Evolutionary conservation across 2,113 vertebrate genomes (phyloP), one percentile per base, ranked within the genome.

Genomic region (Neotoma lepida): DNA sequence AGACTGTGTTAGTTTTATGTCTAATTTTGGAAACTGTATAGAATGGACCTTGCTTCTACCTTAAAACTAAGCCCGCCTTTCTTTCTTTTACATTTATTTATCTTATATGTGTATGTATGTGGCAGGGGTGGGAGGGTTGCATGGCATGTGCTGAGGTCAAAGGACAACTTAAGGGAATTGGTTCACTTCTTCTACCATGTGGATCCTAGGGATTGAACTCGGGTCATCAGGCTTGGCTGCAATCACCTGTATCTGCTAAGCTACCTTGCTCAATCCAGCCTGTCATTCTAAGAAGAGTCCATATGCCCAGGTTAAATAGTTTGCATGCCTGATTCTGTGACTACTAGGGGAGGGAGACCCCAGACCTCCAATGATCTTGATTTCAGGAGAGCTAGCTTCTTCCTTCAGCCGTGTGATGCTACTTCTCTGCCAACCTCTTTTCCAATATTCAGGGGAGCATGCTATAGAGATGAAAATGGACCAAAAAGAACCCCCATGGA

Each of bases 221-320:
- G 13, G 41, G 26, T 18, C 61, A 63, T 35, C 39, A 41, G 78
- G 4, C 41, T 80, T 1, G 35, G 22, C n/a, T n/a, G 68, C 22
- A 30, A 56, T 46, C 82, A 35, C 28, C 41, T 85, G 35, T 46
- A 35, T 41, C 81, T 64, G 39, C 56, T 63, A 39, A 44, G 14
- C 7, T n/a, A 84, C 61, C 24, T 63, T 44, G 58, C 17, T 30
- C 8, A 14, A 51, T 10, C 17, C 33, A 70, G 56, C 17, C 58
- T 84, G 14, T 80, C 61, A 77, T 94, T 95, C 84, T 84, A 74
- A 64, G 88, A 96, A 78, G 41, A 88, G 76, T 76, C 28, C 78
- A 44, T 39, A 81, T 35, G 73, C 51, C 10, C 41, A 70, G 86
- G 46, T 86, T 46, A 35, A 35, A 22, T 14, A 9, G 76, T 63